phyloP scores from a whole-genome alignment of 2,888 invertebrate genomes.

The Yponomeuta malinellus region DNA sequence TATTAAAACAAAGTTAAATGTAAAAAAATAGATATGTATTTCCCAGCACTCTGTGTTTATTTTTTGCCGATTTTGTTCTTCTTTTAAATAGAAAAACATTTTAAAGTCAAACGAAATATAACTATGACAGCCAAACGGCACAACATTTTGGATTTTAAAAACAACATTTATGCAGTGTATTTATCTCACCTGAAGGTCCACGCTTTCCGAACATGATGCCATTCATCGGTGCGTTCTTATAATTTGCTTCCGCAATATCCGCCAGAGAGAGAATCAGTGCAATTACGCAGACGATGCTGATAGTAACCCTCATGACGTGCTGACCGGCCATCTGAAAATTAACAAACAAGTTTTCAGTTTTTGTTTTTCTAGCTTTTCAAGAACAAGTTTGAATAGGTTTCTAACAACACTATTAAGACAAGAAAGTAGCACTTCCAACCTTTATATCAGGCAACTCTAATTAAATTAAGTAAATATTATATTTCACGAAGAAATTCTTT shows the following conservation, averaged over 20 bases:
- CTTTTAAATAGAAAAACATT: too few species aligned
- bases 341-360: background rate
- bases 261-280: constrained; percentile 63
- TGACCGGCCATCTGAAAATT: constrained; percentile 37
- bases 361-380: background rate
- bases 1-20: too few species aligned
- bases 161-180: too few species aligned
- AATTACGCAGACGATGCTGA: constrained; percentile 49
- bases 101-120: too few species aligned
- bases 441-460: background rate
- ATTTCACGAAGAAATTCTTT: too few species aligned
- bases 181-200: constrained; percentile 64
- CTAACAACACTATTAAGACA: background rate
- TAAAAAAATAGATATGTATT: too few species aligned
- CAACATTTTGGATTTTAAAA: too few species aligned
- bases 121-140: too few species aligned
- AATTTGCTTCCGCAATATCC: constrained; percentile 80
- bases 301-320: constrained; percentile 40
- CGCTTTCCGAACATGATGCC: constrained; percentile 96
- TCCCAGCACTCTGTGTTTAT: too few species aligned
- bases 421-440: background rate
- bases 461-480: constrained; percentile 11
- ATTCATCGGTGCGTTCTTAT: constrained; percentile 94
- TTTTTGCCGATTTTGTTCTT: too few species aligned
- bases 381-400: background rate